A percentile compares a stretch with the other conserved stretches of the same genome.
Evolutionary conservation across 2,888 invertebrate species (phyloP).

Genomic region (Cryptocephalus primarius): DNA sequence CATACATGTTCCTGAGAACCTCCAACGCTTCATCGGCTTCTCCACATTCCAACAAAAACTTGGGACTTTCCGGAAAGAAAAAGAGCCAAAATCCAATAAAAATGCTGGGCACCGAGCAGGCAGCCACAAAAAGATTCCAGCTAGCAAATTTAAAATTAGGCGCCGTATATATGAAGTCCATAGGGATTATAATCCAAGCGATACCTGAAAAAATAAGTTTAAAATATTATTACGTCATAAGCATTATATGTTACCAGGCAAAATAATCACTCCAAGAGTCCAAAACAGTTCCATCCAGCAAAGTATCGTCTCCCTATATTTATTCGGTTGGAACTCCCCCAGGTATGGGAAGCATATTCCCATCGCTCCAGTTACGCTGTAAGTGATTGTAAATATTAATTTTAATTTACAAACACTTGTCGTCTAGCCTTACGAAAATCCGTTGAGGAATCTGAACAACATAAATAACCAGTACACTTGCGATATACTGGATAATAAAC

Average conservation of each 20-base stretch:
- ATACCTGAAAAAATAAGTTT: constrained; percentile 43
- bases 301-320: constrained; percentile 67
- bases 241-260: constrained; percentile 47
- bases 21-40: constrained; percentile 65
- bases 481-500: constrained; percentile 61
- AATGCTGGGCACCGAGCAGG: constrained; percentile 62
- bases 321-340: constrained; percentile 71
- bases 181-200: constrained; percentile 69
- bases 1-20: constrained; percentile 57
- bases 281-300: constrained; percentile 83
- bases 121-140: constrained; percentile 71
- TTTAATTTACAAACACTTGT: constrained; percentile 28
- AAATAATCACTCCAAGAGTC: constrained; percentile 64
- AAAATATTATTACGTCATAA: not conserved
- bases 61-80: constrained; percentile 71
- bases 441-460: constrained; percentile 63
- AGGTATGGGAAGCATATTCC: constrained; percentile 73
- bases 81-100: constrained; percentile 58
- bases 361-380: constrained; percentile 70
- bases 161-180: constrained; percentile 48
- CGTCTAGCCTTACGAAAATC: constrained; percentile 53
- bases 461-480: constrained; percentile 63
- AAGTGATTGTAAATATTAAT: not conserved
- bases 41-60: constrained; percentile 70
- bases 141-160: constrained; percentile 58